A percentile compares a stretch with the other conserved stretches of the same genome.
These are phyloP conservation scores for Ditula angustiorana DNA, from an alignment of 2,888 invertebrate species.

Conservation along the genomic window DNA sequence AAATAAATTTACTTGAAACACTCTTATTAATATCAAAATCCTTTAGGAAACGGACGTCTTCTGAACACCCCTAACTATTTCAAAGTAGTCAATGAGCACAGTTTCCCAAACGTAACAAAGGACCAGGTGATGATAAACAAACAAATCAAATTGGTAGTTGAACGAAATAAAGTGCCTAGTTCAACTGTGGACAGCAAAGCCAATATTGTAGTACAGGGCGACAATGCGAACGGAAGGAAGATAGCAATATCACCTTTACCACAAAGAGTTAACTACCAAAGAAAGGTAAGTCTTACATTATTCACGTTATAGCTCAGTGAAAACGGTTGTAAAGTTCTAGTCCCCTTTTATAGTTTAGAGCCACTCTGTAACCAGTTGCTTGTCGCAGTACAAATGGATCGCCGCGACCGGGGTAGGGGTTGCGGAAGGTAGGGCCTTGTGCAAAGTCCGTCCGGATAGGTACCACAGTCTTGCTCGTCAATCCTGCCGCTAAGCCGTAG, in stretches of 20 bases:
- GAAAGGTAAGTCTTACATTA: constrained; percentile 63
- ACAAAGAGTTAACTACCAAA: constrained; percentile 54
- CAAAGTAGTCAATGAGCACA: constrained; percentile 77
- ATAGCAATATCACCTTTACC: constrained; percentile 65
- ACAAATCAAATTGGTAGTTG: constrained; percentile 59
- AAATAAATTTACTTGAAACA: background rate
- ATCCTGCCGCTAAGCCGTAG: no score
- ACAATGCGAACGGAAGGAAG: constrained; percentile 64
- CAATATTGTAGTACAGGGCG: constrained; percentile 57
- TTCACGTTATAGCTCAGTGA: no score
- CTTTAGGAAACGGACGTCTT: constrained; percentile 61
- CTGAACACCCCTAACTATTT: constrained; percentile 64
- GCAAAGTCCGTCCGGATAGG: no score
- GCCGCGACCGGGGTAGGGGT: no score
- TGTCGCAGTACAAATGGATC: no score
- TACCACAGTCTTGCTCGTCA: no score
- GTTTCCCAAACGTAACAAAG: constrained; percentile 47
- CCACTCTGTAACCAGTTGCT: no score
- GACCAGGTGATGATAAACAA: constrained; percentile 56
- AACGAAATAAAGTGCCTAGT: constrained; percentile 65
- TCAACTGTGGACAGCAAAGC: constrained; percentile 54
- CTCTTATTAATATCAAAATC: constrained; percentile 5
- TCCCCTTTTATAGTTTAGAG: no score
- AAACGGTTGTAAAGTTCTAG: no score
- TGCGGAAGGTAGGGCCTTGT: no score